A percentile compares a stretch with the other conserved stretches of the same genome.
Conservation (phyloP, 2,797 vertebrate species). For the Sebastes hubbsi region DNA sequence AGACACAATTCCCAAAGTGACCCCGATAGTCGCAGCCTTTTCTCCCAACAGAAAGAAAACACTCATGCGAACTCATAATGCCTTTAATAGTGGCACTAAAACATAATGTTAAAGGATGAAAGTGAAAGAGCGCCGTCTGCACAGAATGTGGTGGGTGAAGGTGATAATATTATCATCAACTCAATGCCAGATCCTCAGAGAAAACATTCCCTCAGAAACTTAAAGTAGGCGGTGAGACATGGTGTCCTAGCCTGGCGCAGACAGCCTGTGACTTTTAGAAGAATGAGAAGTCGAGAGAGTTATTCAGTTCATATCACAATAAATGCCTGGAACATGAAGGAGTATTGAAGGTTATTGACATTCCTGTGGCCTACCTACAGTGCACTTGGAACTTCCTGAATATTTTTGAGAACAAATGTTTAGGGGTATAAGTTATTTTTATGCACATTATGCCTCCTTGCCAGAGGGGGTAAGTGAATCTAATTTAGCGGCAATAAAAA, state of each 20-base stretch:
- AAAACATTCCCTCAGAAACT: slow-evolving; percentile 60
- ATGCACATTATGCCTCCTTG: slow-evolving; percentile 77
- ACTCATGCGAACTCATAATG: slow-evolving; percentile 61
- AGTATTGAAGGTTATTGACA: slow-evolving; percentile 73
- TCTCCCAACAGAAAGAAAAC: slow-evolving; percentile 46
- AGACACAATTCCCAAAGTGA: slow-evolving; percentile 73
- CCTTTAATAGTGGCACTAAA: slow-evolving; percentile 70
- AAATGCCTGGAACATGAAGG: slow-evolving; percentile 40
- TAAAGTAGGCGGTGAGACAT: slow-evolving; percentile 56
- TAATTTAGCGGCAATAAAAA: slow-evolving; percentile 87
- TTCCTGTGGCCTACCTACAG: slow-evolving; percentile 57
- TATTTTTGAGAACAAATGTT: slow-evolving; percentile 81
- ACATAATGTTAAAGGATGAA: slow-evolving; percentile 68
- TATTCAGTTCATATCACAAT: slow-evolving; percentile 31
- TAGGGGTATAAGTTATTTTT: slow-evolving; percentile 83
- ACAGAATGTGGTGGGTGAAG: slow-evolving; percentile 67
- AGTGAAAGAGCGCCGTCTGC: slow-evolving; percentile 54
- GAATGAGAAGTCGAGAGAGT: slow-evolving; percentile 8
- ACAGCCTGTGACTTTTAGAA: slow-evolving; percentile 40
- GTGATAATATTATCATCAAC: slow-evolving; percentile 73
- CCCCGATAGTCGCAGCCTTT: slow-evolving; percentile 41
- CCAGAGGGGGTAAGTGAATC: slow-evolving; percentile 83
- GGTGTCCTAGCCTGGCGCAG: slow-evolving; percentile 37
- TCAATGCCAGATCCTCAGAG: slow-evolving; percentile 69
- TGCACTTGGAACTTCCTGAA: slow-evolving; percentile 53